Evolutionary conservation across 2,113 vertebrate species (phyloP).

Genomic region (Marcusenius ussheri): DNA sequence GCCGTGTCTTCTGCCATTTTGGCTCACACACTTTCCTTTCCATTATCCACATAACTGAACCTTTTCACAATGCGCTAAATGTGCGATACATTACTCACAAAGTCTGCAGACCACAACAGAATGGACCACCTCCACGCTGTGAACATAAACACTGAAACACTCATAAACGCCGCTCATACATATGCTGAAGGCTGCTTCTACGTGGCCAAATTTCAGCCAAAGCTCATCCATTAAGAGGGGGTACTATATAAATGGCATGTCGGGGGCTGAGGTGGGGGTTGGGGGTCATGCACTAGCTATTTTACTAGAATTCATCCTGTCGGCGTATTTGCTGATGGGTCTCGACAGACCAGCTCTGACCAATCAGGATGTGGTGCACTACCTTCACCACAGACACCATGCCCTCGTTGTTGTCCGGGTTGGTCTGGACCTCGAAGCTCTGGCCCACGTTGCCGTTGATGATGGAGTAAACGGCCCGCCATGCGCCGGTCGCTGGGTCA

Average conservation of each 20-base stretch:
- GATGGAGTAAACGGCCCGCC: constrained; percentile 88
- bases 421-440: constrained; percentile 90
- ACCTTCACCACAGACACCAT: constrained; percentile 95
- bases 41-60: background rate
- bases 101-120: background rate
- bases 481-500: constrained; percentile 78
- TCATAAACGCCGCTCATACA: background rate
- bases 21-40: background rate
- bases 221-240: background rate
- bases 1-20: background rate
- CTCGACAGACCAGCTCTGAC: background rate
- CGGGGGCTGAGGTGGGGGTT: background rate
- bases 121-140: background rate
- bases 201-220: background rate
- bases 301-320: background rate
- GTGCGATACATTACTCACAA: background rate
- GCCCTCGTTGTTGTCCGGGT: constrained; percentile 88
- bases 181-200: background rate
- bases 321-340: background rate
- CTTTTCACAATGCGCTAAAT: background rate
- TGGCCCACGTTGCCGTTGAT: constrained; percentile 84
- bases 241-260: background rate
- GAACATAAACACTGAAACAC: background rate
- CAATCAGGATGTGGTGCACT: constrained; percentile 21
- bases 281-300: background rate